Percentiles rank a stretch among this genome's conserved stretches.
These are phyloP conservation scores for Omphaloscelis lunosa DNA, from an alignment of 2,888 invertebrate species.

Conservation along the genomic window DNA sequence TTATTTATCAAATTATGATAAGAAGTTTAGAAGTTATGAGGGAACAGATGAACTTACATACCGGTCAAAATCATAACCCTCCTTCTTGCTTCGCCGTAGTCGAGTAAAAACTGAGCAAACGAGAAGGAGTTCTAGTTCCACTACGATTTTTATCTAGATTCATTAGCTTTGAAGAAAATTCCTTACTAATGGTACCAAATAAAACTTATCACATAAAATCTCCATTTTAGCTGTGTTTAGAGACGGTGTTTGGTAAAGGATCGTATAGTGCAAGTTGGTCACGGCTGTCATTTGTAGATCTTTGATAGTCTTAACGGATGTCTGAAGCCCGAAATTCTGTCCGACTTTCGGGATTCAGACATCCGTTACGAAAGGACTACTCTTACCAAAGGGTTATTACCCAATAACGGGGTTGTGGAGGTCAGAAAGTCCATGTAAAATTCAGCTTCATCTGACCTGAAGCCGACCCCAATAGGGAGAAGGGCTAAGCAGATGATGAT, in stretches of 20 bases:
- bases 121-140: background rate
- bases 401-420: background rate
- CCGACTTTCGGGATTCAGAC: too few species aligned
- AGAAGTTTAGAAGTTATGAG: too few species aligned
- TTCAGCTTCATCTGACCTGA: too few species aligned
- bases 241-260: background rate
- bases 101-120: background rate
- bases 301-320: background rate
- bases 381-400: too few species aligned
- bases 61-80: too few species aligned
- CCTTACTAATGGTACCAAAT: background rate
- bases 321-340: background rate
- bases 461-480: too few species aligned
- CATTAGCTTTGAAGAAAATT: background rate
- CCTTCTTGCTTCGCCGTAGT: too few species aligned
- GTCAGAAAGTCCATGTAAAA: background rate
- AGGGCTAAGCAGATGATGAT: too few species aligned
- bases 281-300: background rate
- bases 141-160: background rate
- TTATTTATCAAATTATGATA: too few species aligned
- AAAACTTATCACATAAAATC: too few species aligned
- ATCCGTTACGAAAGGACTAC: too few species aligned
- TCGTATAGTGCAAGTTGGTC: background rate
- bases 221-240: background rate
- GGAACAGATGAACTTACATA: too few species aligned